A percentile compares a stretch with the other conserved stretches of the same genome.
These are phyloP conservation scores for Micropterix aruncella DNA, from an alignment of 2,888 invertebrate genomes.

Conservation along the genomic window DNA sequence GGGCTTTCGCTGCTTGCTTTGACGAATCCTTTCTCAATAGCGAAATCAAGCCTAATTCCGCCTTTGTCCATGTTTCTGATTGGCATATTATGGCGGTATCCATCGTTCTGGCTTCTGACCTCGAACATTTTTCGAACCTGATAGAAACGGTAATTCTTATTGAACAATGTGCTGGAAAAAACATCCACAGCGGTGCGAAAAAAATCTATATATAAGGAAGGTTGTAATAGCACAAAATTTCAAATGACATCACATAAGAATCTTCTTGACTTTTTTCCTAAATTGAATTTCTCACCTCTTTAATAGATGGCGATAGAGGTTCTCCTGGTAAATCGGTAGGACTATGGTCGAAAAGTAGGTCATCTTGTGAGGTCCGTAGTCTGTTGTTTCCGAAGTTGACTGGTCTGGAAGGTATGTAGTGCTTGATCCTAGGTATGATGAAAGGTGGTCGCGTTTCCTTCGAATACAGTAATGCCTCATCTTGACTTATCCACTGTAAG, in stretches of 20 bases:
- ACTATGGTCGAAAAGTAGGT: slow-evolving; percentile 2
- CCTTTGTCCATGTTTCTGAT: slow-evolving; percentile 26
- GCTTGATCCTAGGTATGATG: slow-evolving; percentile 34
- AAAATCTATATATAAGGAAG: too few species aligned
- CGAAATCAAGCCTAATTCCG: slow-evolving; percentile 24
- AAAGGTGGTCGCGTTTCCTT: slow-evolving; percentile 32
- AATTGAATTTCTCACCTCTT: slow-evolving; percentile 22
- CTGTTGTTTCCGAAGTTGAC: slow-evolving; percentile 11
- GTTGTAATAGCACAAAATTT: too few species aligned
- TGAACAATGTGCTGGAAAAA: too few species aligned
- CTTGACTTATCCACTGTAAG: slow-evolving; percentile 37
- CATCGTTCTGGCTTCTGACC: slow-evolving; percentile 30
- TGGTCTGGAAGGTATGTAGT: slow-evolving; percentile 25
- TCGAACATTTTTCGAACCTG: slow-evolving; percentile 19
- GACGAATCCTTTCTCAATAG: slow-evolving; percentile 24
- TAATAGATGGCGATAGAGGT: slow-evolving; percentile 12
- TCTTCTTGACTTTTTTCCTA: too few species aligned
- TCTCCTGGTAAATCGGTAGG: slow-evolving; percentile 10
- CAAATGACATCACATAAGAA: too few species aligned
- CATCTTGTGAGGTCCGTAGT: slow-evolving; percentile 10
- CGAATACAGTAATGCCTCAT: slow-evolving; percentile 32
- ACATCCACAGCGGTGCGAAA: too few species aligned
- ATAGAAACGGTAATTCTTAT: too few species aligned
- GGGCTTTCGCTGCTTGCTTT: slow-evolving; percentile 27
- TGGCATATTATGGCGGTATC: slow-evolving; percentile 14